phyloP scores from a whole-genome alignment of 1,140 invertebrate genomes.

The Thereuonema tuberculata region DNA sequence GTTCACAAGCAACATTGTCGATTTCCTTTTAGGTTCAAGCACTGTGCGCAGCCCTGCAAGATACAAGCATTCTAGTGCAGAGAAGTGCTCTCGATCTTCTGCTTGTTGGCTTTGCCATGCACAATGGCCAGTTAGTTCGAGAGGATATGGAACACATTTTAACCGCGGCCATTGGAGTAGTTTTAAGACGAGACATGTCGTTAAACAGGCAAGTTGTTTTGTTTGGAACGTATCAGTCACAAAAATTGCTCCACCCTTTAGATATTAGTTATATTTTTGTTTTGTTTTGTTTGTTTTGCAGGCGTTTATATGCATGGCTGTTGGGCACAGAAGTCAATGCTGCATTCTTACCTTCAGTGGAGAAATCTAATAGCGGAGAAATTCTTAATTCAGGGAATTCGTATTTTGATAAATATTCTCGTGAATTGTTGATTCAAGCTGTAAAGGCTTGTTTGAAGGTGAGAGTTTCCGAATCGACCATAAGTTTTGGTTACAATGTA shows the following conservation, averaged over 20 bases:
- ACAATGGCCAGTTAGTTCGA: slow-evolving; percentile 57
- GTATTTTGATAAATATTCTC: slow-evolving; percentile 63
- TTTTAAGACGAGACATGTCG: slow-evolving; percentile 80
- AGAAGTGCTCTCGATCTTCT: slow-evolving; percentile 73
- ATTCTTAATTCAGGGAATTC: slow-evolving; percentile 27
- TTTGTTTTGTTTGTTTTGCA: slow-evolving; percentile 24
- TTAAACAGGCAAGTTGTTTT: slow-evolving; percentile 51
- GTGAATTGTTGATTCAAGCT: slow-evolving; percentile 38
- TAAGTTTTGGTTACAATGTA: no score
- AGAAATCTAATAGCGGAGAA: slow-evolving; percentile 17
- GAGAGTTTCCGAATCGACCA: no score
- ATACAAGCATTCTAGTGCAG: slow-evolving; percentile 70
- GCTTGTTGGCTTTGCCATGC: slow-evolving; percentile 69
- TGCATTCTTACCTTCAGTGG: slow-evolving; percentile 38
- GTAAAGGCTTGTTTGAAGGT: slow-evolving; percentile 35
- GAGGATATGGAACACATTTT: slow-evolving; percentile 62
- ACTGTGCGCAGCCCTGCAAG: slow-evolving; percentile 59
- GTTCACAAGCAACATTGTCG: no score
- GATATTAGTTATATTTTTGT: not conserved
- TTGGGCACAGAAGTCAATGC: slow-evolving; percentile 49
- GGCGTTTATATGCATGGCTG: slow-evolving; percentile 69
- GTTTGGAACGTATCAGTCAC: slow-evolving; percentile 27
- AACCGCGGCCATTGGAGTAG: slow-evolving; percentile 63
- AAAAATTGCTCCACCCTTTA: slow-evolving; percentile 6
- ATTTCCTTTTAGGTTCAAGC: slow-evolving; percentile 42